Evolutionary conservation across 1,140 invertebrate genomes (phyloP).

Genomic region (Mamestra configurata): DNA sequence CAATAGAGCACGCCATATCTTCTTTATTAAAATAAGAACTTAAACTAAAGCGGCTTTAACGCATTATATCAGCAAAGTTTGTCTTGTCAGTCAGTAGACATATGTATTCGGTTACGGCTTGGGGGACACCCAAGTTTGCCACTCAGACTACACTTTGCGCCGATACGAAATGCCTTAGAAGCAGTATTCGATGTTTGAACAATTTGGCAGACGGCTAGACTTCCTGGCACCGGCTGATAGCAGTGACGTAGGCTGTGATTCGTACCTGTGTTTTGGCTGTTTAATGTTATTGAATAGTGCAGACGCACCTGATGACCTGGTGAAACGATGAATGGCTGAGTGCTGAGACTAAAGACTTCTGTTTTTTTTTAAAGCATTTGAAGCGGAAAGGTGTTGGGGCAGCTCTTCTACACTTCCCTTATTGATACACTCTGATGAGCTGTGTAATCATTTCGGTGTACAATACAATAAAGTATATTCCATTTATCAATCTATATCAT

Average conservation of each 20-base stretch:
- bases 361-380: no score
- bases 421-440: no score
- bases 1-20: background rate
- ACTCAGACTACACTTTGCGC: conserved; percentile 1
- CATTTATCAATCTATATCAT: no score
- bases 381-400: no score
- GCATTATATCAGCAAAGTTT: background rate
- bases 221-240: conserved; percentile 15
- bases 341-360: no score
- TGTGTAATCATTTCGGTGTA: no score
- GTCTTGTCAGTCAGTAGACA: background rate
- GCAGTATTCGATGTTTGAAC: conserved; percentile 19
- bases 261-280: background rate
- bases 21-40: background rate
- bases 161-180: background rate
- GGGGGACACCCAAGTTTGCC: background rate
- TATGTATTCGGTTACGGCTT: conserved; percentile 6
- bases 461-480: no score
- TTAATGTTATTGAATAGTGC: no score
- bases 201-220: conserved; percentile 37
- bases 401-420: no score
- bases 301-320: no score
- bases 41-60: background rate
- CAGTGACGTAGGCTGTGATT: background rate
- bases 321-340: no score